Evolutionary conservation across 2,888 invertebrate species (phyloP).

Genomic region (Tenodera sinensis): DNA sequence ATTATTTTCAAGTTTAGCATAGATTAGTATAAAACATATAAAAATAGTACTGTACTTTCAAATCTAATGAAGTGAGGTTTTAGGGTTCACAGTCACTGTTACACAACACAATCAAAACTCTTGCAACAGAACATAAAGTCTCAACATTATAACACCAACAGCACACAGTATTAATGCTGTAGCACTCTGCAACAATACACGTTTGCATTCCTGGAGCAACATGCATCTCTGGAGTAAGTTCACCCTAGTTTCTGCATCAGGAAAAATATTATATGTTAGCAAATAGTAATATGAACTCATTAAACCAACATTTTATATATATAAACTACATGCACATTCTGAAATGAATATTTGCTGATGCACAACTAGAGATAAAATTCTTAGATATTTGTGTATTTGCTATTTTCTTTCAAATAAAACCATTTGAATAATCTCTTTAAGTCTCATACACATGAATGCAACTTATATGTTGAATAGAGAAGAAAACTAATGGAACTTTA

Average conservation of each 20-base stretch:
- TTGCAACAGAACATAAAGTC: not conserved
- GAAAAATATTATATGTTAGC: not conserved
- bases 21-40: not conserved
- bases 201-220: not conserved
- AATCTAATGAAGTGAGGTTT: not conserved
- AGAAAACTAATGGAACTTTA: too few species aligned
- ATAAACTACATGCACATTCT: too few species aligned
- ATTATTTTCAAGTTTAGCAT: too few species aligned
- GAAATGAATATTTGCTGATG: too few species aligned
- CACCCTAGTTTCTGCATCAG: not conserved
- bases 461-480: too few species aligned
- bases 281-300: not conserved
- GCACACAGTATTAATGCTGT: conserved; percentile 21
- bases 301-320: too few species aligned
- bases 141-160: conserved; percentile 20
- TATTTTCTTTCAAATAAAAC: too few species aligned
- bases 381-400: too few species aligned
- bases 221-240: not conserved
- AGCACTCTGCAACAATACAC: conserved; percentile 16
- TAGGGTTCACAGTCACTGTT: not conserved
- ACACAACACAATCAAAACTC: not conserved
- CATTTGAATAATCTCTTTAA: too few species aligned
- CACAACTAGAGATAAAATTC: too few species aligned
- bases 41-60: not conserved
- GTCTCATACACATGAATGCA: too few species aligned